These are phyloP conservation scores for Lamellibrachia satsuma DNA, from an alignment of 2,888 invertebrate species.

Conservation along the genomic window DNA sequence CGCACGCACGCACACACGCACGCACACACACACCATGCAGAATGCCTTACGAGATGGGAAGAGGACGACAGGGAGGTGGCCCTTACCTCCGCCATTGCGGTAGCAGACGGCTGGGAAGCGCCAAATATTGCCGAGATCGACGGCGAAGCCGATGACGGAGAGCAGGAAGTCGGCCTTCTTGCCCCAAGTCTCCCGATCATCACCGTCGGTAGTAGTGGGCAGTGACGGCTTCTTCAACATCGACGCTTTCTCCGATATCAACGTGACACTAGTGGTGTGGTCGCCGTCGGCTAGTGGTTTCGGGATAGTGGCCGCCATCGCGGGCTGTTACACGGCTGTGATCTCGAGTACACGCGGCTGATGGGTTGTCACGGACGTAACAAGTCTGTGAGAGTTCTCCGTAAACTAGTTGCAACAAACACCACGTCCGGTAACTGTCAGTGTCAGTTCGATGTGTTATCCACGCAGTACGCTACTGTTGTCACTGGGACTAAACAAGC, in stretches of 20 bases:
- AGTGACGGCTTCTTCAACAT: background rate
- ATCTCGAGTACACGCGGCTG: background rate
- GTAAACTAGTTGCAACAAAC: background rate
- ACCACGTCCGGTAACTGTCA: background rate
- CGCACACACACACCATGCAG: background rate
- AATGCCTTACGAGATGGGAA: too few species aligned
- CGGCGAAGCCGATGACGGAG: slow-evolving; percentile 81
- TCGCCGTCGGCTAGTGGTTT: slow-evolving; percentile 27
- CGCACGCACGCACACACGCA: background rate
- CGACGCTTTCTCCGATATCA: slow-evolving; percentile 28
- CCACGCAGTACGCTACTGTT: background rate
- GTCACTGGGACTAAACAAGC: background rate
- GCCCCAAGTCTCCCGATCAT: slow-evolving; percentile 81
- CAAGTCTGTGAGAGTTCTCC: background rate
- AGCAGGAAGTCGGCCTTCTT: slow-evolving; percentile 94
- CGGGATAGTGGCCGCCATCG: background rate
- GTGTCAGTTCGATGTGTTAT: background rate
- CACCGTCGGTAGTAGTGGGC: background rate
- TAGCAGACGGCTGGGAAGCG: slow-evolving; percentile 39
- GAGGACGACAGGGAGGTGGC: too few species aligned
- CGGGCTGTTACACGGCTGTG: background rate
- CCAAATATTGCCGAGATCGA: slow-evolving; percentile 39
- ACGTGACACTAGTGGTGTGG: slow-evolving; percentile 24
- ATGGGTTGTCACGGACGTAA: background rate
- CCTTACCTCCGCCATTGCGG: slow-evolving; percentile 38